Evolutionary conservation across 2,797 vertebrate genomes (phyloP), one percentile per base, ranked within the genome.

Genomic region (Poeciliopsis infans): DNA sequence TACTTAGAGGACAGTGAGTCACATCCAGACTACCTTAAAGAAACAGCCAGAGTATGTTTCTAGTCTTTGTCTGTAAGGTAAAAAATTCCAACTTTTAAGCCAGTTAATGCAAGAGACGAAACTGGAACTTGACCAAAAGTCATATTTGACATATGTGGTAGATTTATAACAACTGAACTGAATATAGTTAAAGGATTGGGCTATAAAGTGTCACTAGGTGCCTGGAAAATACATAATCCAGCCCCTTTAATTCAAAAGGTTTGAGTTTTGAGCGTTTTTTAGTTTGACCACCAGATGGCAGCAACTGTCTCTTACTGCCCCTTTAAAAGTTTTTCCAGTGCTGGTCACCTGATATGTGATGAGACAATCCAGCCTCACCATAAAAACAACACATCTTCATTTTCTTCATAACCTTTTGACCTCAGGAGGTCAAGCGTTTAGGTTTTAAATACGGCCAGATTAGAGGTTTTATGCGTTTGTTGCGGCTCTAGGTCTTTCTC

Each of bases 1-100:
- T 99, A 98, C 95, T 95, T 99, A 94, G 98, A 99, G 93, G 98
- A 99, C 96, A 99, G 98, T 99, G 96, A 97, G 98, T 86, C 23
- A 41, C 49, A 68, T 15, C n/a, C n/a, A 28, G 20, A 7, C 47
- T 20, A 18, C 18, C 47, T 49, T 49, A 49, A 7, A 8, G 23
- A 53, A 53, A 4, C 10, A 57, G 3, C 12, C 4, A 28, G 55
- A 57, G 23, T 4, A 12, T 57, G 55, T 13, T 28, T 28, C n/a
- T 57, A 8, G 23, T n/a, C 3, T 55, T 55, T 28, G n/a, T 13
- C 28, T 28, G 4, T 57, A 5, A n/a, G n/a, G 55, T 10, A n/a
- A 12, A 57, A 57, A 8, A 11, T 55, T 57, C 25, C n/a, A n/a
- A 57, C 55, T 57, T 57, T 57, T 28, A 13, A 28, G 25, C 12